Evolutionary conservation across 2,888 invertebrate genomes (phyloP).

Genomic region (Thecocarcelia acutangulata): DNA sequence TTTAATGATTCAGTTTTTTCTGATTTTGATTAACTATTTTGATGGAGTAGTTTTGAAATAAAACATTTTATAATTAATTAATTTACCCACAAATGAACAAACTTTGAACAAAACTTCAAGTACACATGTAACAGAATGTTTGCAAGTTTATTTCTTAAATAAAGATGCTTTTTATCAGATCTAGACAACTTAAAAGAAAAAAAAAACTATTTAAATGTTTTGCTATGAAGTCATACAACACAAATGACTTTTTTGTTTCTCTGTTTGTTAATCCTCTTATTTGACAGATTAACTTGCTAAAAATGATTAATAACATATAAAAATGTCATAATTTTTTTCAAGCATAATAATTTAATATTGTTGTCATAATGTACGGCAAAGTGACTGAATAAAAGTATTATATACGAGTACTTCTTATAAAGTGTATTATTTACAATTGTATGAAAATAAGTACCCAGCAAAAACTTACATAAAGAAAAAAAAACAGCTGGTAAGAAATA

Average conservation of each 20-base stretch:
- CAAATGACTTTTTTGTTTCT: conserved; percentile 23
- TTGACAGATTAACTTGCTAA: conserved; percentile 15
- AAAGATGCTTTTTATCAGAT: conserved; percentile 4
- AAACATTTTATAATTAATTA: conserved; percentile 63
- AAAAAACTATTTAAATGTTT: conserved; percentile 16
- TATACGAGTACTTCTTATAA: background rate
- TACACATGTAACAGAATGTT: background rate
- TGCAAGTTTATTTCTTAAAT: conserved; percentile 1
- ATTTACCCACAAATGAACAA: conserved; percentile 51
- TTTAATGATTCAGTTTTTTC: background rate
- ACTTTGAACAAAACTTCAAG: conserved; percentile 42
- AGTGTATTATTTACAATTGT: background rate
- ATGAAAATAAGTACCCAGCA: too few relatives aligned
- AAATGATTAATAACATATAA: conserved; percentile 49
- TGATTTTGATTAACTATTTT: conserved; percentile 48
- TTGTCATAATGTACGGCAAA: background rate
- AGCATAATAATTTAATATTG: conserved; percentile 44
- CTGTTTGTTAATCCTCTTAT: background rate
- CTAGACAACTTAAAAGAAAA: conserved; percentile 7
- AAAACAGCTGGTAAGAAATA: too few relatives aligned
- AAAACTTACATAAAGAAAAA: too few relatives aligned
- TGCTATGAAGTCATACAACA: conserved; percentile 11
- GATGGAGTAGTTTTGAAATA: conserved; percentile 65
- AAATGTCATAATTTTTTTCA: conserved; percentile 47
- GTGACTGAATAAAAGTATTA: background rate